Percentiles rank a stretch among this genome's conserved stretches.
Evolutionary conservation across 2,888 invertebrate genomes (phyloP).

Genomic region (Drosophila cognata): DNA sequence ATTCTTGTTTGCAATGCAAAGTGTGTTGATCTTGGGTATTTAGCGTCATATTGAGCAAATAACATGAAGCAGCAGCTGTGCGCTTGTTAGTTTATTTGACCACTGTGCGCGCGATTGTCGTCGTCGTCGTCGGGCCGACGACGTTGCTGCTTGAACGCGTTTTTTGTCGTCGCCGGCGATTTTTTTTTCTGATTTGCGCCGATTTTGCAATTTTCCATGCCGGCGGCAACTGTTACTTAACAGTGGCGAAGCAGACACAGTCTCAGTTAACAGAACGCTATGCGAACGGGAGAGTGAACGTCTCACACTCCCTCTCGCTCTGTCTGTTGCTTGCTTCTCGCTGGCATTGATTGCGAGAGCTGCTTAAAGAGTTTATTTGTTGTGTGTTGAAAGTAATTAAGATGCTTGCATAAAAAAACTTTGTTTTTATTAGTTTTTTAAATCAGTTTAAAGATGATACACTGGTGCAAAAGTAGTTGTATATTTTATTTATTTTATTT

Average conservation of each 20-base stretch:
- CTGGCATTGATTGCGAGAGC: constrained; percentile 36
- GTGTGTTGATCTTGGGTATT: constrained; percentile 18
- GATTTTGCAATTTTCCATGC: constrained; percentile 74
- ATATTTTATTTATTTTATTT: background rate
- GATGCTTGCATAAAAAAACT: background rate
- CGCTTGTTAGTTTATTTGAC: constrained; percentile 16
- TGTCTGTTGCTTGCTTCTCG: constrained; percentile 13
- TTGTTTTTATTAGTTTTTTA: background rate
- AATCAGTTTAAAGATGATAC: background rate
- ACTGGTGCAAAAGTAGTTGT: background rate
- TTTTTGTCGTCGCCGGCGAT: constrained; percentile 80
- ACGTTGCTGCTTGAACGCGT: constrained; percentile 52
- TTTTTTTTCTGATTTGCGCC: constrained; percentile 70
- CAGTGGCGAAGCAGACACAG: constrained; percentile 23
- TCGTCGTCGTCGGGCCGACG: constrained; percentile 18
- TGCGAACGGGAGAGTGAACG: background rate
- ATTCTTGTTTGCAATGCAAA: constrained; percentile 19
- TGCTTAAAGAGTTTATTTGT: constrained; percentile 32
- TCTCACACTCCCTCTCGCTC: background rate
- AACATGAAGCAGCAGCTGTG: background rate
- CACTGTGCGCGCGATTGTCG: constrained; percentile 50
- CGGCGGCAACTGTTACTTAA: constrained; percentile 64
- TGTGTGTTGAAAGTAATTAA: background rate
- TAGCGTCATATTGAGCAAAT: constrained; percentile 5
- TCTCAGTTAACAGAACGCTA: constrained; percentile 39